Percentiles rank a stretch among this genome's conserved stretches.
Conservation (phyloP, 2,888 invertebrate species). For the Cantharis nigra region DNA sequence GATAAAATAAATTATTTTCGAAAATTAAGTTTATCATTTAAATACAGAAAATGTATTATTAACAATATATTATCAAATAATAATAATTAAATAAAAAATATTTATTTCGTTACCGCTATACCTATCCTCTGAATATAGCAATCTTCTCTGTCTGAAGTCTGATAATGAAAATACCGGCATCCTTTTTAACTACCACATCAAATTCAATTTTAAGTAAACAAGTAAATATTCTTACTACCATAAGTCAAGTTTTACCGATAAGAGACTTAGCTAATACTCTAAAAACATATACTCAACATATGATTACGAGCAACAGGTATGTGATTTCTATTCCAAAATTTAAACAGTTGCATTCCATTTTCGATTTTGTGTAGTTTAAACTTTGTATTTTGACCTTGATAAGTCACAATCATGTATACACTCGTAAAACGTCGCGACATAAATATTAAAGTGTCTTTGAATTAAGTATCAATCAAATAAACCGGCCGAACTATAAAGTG, state of each 20-base stretch:
- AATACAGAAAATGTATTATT: no score
- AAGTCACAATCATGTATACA: neutral
- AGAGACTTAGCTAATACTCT: neutral
- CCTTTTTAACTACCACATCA: slow-evolving; percentile 4
- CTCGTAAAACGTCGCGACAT: neutral
- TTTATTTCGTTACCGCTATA: neutral
- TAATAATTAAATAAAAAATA: neutral
- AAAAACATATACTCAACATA: neutral
- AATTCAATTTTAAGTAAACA: neutral
- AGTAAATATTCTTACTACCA: neutral
- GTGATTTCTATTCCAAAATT: neutral
- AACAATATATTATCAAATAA: no score
- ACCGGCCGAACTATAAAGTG: neutral
- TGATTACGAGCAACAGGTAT: neutral
- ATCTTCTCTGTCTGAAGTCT: neutral
- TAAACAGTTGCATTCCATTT: neutral
- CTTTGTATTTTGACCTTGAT: neutral
- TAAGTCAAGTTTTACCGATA: neutral
- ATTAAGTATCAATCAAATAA: neutral
- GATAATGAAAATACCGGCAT: neutral
- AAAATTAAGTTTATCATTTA: no score
- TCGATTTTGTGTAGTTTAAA: neutral
- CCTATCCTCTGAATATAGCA: neutral
- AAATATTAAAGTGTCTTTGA: neutral
- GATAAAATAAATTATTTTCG: no score